Evolutionary conservation across 2,888 invertebrate genomes (phyloP), one percentile per base, ranked within the genome.

Genomic region (Chloromyia formosa): DNA sequence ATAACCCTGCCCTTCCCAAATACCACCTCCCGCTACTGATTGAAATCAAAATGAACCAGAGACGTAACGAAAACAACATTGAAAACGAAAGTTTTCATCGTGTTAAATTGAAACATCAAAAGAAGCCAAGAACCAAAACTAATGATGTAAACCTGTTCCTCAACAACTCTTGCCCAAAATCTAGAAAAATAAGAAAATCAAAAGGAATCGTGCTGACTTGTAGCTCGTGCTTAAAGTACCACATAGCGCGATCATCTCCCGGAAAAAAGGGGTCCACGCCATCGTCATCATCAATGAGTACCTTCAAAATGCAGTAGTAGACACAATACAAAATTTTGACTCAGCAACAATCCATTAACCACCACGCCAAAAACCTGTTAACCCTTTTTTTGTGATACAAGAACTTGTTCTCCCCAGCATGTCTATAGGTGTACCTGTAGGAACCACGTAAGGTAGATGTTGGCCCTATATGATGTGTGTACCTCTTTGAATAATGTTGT

Each of bases 351-450:
- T 16, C 23, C 62, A 62, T 62, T 62, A 62, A 40, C 16, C 62
- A 60, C 60, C 27, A 35, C 27, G 49, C 49, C 4, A 42, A n/a
- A 49, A 66, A 66, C 66, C 66, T 66, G 66, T 66, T 66, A 66
- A 66, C 66, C 66, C 66, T 49, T 66, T 35, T n/a, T 22, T 16
- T 18, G 27, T 35, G 27, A 35, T 35, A 35, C 7, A 35, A 56
- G 18, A 56, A 56, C 56, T 56, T 56, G 56, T 56, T 22, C 16
- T 49, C 12, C 16, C 49, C 49, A 49, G 3, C 10, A 49, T 49
- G 49, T 4, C 27, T 35, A 7, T 35, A 35, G 27, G 27, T 35
- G 27, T 35, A 35, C 27, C 27, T 35, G 27, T 35, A 35, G 27
- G 27, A 35, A 35, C 27, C 27, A 35, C 3, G 7, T 7, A 35